Evolutionary conservation across 2,888 invertebrate species (phyloP).

Genomic region (Agrochola lota): DNA sequence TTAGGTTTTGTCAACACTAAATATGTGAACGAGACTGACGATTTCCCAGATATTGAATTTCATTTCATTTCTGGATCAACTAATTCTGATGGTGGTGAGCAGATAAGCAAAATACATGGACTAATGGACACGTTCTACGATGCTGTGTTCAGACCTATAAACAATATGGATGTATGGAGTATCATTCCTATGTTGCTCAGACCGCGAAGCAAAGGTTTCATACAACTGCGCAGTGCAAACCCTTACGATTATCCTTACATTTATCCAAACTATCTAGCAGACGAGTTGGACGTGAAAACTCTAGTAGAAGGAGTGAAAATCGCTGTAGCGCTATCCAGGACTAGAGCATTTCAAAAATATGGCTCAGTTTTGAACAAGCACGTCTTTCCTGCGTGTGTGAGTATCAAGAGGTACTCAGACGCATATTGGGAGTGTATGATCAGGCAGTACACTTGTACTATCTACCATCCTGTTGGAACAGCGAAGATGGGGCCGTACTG

Average conservation of each 20-base stretch:
- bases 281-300: slow-evolving; percentile 94
- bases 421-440: slow-evolving; percentile 97
- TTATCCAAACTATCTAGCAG: slow-evolving; percentile 97
- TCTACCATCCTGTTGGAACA: slow-evolving; percentile 96
- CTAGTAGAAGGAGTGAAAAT: slow-evolving; percentile 96
- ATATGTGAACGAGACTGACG: slow-evolving; percentile 94
- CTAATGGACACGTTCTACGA: slow-evolving; percentile 94
- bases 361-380: slow-evolving; percentile 93
- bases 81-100: slow-evolving; percentile 96
- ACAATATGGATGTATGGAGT: slow-evolving; percentile 95
- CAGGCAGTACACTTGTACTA: slow-evolving; percentile 94
- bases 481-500: slow-evolving; percentile 97
- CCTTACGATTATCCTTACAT: slow-evolving; percentile 97
- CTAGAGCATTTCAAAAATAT: slow-evolving; percentile 93
- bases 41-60: slow-evolving; percentile 97
- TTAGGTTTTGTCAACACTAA: slow-evolving; percentile 98
- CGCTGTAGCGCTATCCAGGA: slow-evolving; percentile 94
- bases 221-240: slow-evolving; percentile 95
- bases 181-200: slow-evolving; percentile 95
- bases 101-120: slow-evolving; percentile 95
- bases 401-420: slow-evolving; percentile 93
- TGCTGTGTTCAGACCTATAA: slow-evolving; percentile 93
- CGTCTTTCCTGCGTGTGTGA: slow-evolving; percentile 94
- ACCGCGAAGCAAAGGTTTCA: slow-evolving; percentile 95
- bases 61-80: slow-evolving; percentile 97